A percentile compares a stretch with the other conserved stretches of the same genome.
Conservation (phyloP, 2,797 vertebrate species). For the Tenualosa ilisha region DNA sequence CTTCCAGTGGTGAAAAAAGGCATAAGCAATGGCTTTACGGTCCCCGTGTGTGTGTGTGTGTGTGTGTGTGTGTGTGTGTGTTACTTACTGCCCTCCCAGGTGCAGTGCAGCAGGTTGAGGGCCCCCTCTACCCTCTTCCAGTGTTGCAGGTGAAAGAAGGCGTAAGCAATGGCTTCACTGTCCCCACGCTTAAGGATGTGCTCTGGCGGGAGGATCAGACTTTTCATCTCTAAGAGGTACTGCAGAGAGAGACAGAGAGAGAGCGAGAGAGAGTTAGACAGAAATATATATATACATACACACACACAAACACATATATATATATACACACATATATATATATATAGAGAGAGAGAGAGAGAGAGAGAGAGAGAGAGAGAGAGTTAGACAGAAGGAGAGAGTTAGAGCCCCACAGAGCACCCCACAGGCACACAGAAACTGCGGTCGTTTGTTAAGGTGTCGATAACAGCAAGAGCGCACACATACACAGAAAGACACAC, state of each 20-base stretch:
- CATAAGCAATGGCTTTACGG: slow-evolving; percentile 96
- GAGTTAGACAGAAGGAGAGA: not conserved
- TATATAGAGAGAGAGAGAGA: not conserved
- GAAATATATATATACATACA: too few species aligned
- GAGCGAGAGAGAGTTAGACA: not conserved
- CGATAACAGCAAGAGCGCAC: too few species aligned
- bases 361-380: not conserved
- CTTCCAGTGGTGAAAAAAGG: slow-evolving; percentile 99
- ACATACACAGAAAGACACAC: too few species aligned
- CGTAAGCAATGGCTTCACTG: slow-evolving; percentile 97
- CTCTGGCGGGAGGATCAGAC: slow-evolving; percentile 96
- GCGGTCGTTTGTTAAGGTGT: too few species aligned
- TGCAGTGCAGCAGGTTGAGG: slow-evolving; percentile 84
- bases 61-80: not conserved
- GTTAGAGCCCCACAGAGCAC: not conserved
- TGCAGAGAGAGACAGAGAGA: slow-evolving; percentile 62
- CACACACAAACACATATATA: too few species aligned
- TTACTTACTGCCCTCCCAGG: not conserved
- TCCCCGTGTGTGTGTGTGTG: slow-evolving; percentile 70
- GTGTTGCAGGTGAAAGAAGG: slow-evolving; percentile 98
- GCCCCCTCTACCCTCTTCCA: slow-evolving; percentile 98
- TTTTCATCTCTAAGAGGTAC: slow-evolving; percentile 99
- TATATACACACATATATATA: not conserved
- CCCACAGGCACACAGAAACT: too few species aligned
- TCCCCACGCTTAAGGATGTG: slow-evolving; percentile 97